phyloP scores from a whole-genome alignment of 2,113 vertebrate species.

The Tychaedon coryphoeus region DNA sequence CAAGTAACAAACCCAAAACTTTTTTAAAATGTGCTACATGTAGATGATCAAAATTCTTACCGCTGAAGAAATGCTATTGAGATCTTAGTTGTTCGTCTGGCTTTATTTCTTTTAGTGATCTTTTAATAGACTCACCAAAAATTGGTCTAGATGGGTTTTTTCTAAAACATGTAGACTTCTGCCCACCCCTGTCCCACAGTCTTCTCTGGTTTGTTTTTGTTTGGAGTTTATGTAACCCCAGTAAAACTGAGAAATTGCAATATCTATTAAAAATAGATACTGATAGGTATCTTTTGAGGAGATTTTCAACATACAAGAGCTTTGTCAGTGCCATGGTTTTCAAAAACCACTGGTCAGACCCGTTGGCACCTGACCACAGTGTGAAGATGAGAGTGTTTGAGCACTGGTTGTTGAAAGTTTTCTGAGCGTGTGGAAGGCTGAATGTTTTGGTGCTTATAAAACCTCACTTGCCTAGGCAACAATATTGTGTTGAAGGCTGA shows the following conservation, averaged over 20 bases:
- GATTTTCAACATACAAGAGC: neutral
- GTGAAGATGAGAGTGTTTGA: neutral
- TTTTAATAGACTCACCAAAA: neutral
- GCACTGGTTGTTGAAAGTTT: neutral
- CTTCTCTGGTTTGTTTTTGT: neutral
- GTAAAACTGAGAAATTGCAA: neutral
- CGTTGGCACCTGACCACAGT: fast-evolving
- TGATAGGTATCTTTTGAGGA: neutral
- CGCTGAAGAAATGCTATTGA: neutral
- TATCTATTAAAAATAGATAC: neutral
- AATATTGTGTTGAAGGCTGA: neutral
- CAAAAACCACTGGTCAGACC: neutral
- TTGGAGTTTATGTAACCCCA: neutral
- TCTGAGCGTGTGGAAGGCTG: neutral
- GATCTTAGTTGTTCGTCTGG: neutral
- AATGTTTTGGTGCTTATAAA: neutral
- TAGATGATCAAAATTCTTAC: neutral
- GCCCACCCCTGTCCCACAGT: neutral
- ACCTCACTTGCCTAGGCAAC: neutral
- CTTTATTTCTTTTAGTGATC: neutral
- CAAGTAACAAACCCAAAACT: neutral
- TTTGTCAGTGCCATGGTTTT: neutral
- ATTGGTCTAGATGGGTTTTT: neutral
- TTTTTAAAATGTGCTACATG: neutral
- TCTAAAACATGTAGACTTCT: neutral